Conservation (phyloP, 2,113 vertebrate species). For the Ictidomys tridecemlineatus region DNA sequence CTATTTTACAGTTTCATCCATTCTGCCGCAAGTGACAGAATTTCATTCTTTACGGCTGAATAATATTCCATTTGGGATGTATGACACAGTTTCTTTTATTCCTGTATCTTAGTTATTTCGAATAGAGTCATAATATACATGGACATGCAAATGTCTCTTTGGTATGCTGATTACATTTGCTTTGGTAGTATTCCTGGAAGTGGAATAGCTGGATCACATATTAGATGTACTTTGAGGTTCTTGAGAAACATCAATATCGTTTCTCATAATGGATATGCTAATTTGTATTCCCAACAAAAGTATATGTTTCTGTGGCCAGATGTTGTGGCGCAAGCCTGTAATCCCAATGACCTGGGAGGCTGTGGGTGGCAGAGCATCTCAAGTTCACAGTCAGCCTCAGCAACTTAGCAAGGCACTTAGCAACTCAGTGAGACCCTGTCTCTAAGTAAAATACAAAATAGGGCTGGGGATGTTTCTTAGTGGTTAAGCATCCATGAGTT, state of each 20-base stretch:
- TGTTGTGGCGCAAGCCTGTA: too few relatives aligned
- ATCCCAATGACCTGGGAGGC: too few relatives aligned
- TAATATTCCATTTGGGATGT: not conserved
- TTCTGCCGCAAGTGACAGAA: not conserved
- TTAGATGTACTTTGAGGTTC: not conserved
- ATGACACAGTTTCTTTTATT: not conserved
- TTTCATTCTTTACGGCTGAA: not conserved
- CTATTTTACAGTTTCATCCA: not conserved
- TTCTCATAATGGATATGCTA: not conserved
- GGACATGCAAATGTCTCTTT: not conserved
- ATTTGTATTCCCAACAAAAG: not conserved
- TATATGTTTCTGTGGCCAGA: not conserved
- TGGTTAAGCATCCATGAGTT: too few relatives aligned
- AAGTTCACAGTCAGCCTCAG: too few relatives aligned
- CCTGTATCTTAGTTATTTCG: accelerated
- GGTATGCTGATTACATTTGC: not conserved
- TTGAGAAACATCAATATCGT: not conserved
- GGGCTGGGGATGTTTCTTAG: too few relatives aligned
- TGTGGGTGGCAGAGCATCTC: too few relatives aligned
- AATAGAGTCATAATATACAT: not conserved
- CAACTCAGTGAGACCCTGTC: too few relatives aligned
- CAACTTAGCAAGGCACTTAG: too few relatives aligned
- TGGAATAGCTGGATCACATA: too few relatives aligned
- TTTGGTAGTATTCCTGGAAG: too few relatives aligned
- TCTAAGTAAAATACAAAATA: too few relatives aligned